Percentiles rank a stretch among this genome's conserved stretches.
Evolutionary conservation across 2,797 vertebrate genomes (phyloP).

Genomic region (Otolemur crassicaudatus): DNA sequence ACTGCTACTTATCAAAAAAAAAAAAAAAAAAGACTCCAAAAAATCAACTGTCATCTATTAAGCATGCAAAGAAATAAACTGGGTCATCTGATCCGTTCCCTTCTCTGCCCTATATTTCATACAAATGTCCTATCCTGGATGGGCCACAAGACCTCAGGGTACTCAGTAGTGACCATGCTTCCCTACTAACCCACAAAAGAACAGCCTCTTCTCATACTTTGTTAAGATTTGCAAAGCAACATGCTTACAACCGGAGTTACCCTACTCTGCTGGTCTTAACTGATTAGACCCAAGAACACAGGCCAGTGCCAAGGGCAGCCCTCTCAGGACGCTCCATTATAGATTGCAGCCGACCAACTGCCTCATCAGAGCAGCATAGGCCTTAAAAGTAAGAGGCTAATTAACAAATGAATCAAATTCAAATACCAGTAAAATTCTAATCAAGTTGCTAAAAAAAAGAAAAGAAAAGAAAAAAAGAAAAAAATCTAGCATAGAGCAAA

Average conservation of each 20-base stretch:
- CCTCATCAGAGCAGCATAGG: not conserved
- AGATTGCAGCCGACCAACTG: not conserved
- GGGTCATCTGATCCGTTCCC: not conserved
- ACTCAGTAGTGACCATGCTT: not conserved
- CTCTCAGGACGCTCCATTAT: not conserved
- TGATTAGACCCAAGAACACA: not conserved
- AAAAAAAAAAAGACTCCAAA: not conserved
- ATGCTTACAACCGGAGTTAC: not conserved
- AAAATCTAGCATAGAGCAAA: not conserved
- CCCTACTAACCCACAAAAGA: not conserved
- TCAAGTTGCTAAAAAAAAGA: not conserved
- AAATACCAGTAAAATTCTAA: conserved; percentile 23
- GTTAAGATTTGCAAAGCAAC: conserved; percentile 2
- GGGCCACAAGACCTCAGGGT: not conserved
- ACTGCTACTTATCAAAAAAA: not conserved
- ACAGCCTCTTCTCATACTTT: not conserved
- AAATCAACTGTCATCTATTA: not conserved
- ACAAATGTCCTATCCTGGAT: not conserved
- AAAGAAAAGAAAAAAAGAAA: not conserved
- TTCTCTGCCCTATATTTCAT: not conserved
- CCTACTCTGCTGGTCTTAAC: not conserved
- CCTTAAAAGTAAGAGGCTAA: not conserved
- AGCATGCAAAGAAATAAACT: not conserved
- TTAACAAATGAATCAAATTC: not conserved
- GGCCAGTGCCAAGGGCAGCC: not conserved